These are phyloP conservation scores for Spicauda simplicius DNA, from an alignment of 2,888 invertebrate species.

Conservation along the genomic window DNA sequence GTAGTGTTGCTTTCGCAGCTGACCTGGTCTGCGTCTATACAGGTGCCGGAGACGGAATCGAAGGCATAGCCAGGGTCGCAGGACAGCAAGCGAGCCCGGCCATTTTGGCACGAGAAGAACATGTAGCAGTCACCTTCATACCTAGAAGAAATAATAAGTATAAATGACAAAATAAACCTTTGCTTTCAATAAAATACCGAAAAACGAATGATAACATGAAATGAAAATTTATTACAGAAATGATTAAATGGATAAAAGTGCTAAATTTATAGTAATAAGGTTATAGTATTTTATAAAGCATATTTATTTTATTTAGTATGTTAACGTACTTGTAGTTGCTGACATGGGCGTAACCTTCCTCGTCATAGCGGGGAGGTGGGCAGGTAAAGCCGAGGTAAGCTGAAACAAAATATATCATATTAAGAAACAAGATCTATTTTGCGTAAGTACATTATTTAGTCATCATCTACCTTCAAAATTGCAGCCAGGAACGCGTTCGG, in stretches of 20 bases:
- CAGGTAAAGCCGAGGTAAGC: conserved; percentile 64
- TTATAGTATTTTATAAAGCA: no score
- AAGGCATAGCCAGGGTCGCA: conserved; percentile 66
- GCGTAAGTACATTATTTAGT: no score
- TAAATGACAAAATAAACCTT: background rate
- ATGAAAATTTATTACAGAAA: no score
- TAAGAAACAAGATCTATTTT: no score
- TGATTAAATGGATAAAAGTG: background rate
- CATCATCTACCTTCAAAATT: conserved; percentile 75
- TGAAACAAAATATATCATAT: conserved; percentile 46
- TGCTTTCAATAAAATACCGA: no score
- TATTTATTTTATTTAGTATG: no score
- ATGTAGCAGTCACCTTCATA: conserved; percentile 59
- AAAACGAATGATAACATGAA: no score
- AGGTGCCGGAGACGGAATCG: conserved; percentile 52
- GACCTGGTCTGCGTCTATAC: conserved; percentile 53
- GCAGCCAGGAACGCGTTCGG: conserved; percentile 90
- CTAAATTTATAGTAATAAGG: background rate
- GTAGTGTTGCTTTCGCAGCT: conserved; percentile 38
- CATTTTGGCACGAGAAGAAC: conserved; percentile 63
- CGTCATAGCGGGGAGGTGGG: conserved; percentile 52
- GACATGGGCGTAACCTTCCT: conserved; percentile 46
- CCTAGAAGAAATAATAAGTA: conserved; percentile 46
- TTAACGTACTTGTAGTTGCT: conserved; percentile 59
- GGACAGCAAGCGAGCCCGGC: conserved; percentile 58